Evolutionary conservation across 1,140 invertebrate species (phyloP).

Genomic region (Penaeus indicus): DNA sequence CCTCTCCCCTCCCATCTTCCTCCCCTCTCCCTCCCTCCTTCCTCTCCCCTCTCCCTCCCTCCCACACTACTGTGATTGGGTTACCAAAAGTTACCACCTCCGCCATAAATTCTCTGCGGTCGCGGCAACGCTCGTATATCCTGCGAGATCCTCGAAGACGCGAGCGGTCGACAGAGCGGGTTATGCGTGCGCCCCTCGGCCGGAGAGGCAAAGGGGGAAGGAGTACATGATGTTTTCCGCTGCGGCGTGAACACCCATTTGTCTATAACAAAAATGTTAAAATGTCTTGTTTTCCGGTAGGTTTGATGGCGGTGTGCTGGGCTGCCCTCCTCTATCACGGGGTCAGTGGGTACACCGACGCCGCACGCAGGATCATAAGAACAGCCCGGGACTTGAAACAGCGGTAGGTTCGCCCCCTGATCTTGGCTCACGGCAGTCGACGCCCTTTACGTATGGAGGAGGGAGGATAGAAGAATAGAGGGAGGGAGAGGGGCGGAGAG

Average conservation of each 20-base stretch:
- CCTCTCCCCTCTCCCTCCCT: neutral
- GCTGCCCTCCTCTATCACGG: constrained; percentile 93
- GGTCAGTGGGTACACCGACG: constrained; percentile 83
- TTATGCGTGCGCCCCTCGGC: too few species aligned
- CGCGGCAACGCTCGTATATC: too few species aligned
- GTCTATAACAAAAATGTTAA: neutral
- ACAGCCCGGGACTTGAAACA: constrained; percentile 75
- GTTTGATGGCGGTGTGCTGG: constrained; percentile 95
- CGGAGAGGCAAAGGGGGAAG: too few species aligned
- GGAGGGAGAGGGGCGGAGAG: neutral
- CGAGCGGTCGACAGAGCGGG: neutral
- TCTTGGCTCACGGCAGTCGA: neutral
- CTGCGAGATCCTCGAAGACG: too few species aligned
- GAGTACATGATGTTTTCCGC: neutral
- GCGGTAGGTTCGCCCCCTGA: constrained; percentile 31
- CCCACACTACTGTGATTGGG: neutral
- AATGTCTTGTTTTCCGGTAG: constrained; percentile 64
- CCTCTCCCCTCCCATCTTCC: neutral
- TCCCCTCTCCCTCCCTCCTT: neutral
- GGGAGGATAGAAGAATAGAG: neutral
- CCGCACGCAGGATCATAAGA: constrained; percentile 86
- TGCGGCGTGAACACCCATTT: neutral
- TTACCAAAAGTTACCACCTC: too few species aligned
- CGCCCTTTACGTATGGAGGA: too few species aligned
- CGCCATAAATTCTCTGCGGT: too few species aligned